These are phyloP conservation scores for Limnothrissa miodon DNA, from an alignment of 2,113 vertebrate genomes.

Conservation along the genomic window DNA sequence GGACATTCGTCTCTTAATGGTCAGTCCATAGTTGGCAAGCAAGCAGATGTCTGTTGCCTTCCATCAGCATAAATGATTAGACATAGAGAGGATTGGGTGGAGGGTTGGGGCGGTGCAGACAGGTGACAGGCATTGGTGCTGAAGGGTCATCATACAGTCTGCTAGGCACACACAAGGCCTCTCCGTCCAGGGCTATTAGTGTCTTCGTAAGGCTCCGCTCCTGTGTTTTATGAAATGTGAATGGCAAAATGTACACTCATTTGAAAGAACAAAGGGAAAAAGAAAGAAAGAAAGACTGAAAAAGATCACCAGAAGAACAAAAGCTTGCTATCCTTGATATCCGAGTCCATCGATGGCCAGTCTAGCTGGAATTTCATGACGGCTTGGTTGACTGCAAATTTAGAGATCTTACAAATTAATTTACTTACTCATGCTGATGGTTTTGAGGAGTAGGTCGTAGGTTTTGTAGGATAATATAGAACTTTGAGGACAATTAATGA, in stretches of 20 bases:
- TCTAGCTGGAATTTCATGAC: neutral
- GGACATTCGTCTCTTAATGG: neutral
- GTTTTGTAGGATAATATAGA: neutral
- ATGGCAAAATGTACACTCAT: neutral
- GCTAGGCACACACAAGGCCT: neutral
- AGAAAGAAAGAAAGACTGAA: neutral
- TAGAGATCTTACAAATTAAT: neutral
- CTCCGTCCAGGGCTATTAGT: neutral
- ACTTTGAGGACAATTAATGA: neutral
- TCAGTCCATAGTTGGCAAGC: neutral
- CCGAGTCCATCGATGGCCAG: neutral
- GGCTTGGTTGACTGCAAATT: neutral
- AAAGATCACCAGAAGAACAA: neutral
- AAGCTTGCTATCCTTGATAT: neutral
- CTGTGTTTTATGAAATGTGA: neutral
- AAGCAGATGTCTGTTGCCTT: neutral
- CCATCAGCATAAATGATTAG: neutral
- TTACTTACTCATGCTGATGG: neutral
- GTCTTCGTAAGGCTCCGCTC: neutral
- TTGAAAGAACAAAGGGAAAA: neutral
- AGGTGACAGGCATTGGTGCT: neutral
- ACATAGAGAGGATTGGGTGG: neutral
- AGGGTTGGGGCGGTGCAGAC: neutral
- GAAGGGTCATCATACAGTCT: neutral
- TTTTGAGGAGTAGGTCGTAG: neutral